These are phyloP conservation scores for Neuroterus valhalla DNA, from an alignment of 1,140 invertebrate species.

Conservation along the genomic window DNA sequence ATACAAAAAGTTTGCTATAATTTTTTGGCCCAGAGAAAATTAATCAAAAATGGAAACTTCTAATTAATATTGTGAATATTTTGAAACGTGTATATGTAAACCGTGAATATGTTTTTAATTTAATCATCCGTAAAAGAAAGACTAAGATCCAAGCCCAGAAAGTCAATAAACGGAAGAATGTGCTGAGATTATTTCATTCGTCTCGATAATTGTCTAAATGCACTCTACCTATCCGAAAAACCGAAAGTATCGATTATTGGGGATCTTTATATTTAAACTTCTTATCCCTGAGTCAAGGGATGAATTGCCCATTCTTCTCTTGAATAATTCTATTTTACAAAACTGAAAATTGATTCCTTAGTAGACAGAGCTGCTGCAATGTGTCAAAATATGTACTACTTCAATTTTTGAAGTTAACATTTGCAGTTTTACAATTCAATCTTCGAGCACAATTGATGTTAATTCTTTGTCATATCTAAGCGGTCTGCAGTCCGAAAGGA, in stretches of 20 bases:
- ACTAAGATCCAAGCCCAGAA: background rate
- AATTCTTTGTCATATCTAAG: too few relatives aligned
- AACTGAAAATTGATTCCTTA: background rate
- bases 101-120: too few relatives aligned
- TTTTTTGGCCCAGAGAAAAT: too few relatives aligned
- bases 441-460: too few relatives aligned
- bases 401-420: too few relatives aligned
- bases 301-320: constrained; percentile 38
- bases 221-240: background rate
- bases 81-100: too few relatives aligned
- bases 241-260: background rate
- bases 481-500: too few relatives aligned
- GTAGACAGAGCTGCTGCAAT: background rate
- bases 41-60: too few relatives aligned
- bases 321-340: background rate
- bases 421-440: too few relatives aligned
- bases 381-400: too few relatives aligned
- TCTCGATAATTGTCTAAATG: background rate
- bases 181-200: background rate
- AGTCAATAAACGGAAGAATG: background rate
- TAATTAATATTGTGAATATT: too few relatives aligned
- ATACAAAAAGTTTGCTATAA: too few relatives aligned
- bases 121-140: background rate
- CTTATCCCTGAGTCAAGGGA: constrained; percentile 57
- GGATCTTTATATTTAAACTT: constrained; percentile 28